Conservation (phyloP, 2,888 invertebrate species). For the Diachrysia chrysitis region DNA sequence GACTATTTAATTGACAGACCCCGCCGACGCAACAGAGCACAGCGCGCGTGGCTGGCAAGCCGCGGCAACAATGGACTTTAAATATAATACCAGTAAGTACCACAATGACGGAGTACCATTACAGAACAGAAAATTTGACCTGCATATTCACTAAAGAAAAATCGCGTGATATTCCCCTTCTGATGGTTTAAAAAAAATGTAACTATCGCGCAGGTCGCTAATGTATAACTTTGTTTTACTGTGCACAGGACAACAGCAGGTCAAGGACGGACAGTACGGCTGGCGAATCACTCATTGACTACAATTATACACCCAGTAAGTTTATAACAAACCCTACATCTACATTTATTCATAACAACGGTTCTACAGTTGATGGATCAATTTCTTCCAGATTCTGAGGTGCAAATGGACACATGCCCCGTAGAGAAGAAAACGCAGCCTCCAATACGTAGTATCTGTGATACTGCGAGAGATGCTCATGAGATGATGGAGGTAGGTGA, state of each 20-base stretch:
- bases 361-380: not conserved
- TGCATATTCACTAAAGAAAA: not conserved
- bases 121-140: not conserved
- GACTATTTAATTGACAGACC: constrained; percentile 55
- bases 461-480: constrained; percentile 25
- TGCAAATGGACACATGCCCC: constrained; percentile 65
- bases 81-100: constrained; percentile 78
- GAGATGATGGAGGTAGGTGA: constrained; percentile 38
- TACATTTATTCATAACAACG: not conserved
- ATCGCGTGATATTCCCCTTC: too few relatives aligned
- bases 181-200: too few relatives aligned
- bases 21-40: constrained; percentile 68
- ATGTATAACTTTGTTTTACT: not conserved
- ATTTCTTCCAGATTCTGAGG: constrained; percentile 65
- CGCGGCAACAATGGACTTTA: constrained; percentile 83
- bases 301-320: constrained; percentile 81
- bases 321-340: not conserved
- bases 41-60: constrained; percentile 71
- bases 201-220: too few relatives aligned
- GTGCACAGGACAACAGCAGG: constrained; percentile 73
- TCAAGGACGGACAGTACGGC: constrained; percentile 78
- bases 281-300: constrained; percentile 82
- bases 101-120: not conserved
- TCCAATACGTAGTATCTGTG: constrained; percentile 23
- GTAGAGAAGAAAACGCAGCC: constrained; percentile 66